phyloP scores from a whole-genome alignment of 2,888 invertebrate species.

The Chironomus riparius region DNA sequence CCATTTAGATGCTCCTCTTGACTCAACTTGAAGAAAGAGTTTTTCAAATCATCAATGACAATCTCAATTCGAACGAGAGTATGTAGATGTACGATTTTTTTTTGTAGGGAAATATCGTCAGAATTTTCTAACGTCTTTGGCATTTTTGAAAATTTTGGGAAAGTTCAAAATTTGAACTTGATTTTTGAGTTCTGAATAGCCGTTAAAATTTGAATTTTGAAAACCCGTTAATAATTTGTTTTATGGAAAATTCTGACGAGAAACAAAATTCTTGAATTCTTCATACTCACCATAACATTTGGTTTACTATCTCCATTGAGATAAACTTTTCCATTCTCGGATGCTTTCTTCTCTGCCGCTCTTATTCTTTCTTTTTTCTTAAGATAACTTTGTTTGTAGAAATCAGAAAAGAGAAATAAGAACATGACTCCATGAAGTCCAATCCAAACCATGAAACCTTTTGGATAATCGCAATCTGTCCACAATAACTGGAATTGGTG shows the following conservation, averaged over 20 bases:
- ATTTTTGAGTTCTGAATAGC: no score
- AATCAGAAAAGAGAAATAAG: constrained; percentile 88
- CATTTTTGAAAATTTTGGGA: no score
- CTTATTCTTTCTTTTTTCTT: constrained; percentile 30
- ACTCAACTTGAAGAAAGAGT: background rate
- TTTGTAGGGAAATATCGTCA: background rate
- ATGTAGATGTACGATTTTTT: no score
- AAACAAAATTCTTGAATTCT: background rate
- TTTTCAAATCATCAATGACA: background rate
- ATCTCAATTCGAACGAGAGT: background rate
- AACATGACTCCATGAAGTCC: constrained; percentile 89
- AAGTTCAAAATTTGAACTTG: no score
- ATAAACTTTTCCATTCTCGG: constrained; percentile 31
- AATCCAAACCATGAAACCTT: constrained; percentile 87
- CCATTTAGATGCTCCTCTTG: constrained; percentile 4
- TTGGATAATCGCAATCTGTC: constrained; percentile 85
- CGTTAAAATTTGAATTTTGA: no score
- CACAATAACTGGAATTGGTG: constrained; percentile 88
- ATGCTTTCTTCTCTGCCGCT: background rate
- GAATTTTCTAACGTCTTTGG: no score
- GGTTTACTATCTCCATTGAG: constrained; percentile 33
- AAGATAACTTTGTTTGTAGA: constrained; percentile 78
- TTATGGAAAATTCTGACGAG: no score
- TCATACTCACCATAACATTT: constrained; percentile 24
- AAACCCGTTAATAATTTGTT: no score